Conservation (phyloP, 2,797 vertebrate genomes). For the Microhierax caerulescens region DNA sequence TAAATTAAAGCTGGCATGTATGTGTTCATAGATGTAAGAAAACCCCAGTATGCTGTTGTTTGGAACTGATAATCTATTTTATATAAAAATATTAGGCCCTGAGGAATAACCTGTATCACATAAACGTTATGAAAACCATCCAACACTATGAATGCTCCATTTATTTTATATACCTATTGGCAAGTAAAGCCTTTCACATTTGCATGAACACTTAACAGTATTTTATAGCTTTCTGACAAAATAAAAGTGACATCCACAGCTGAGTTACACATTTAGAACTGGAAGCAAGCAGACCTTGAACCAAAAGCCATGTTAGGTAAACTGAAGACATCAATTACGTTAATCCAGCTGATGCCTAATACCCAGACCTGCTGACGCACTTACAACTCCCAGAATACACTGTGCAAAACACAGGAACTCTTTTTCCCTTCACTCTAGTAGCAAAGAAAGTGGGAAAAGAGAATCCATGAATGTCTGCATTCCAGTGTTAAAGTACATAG, state of each 20-base stretch:
- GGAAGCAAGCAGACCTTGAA: slow-evolving; percentile 24
- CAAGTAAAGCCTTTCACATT: background rate
- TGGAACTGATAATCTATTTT: background rate
- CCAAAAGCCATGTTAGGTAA: slow-evolving; percentile 52
- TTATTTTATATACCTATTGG: slow-evolving; percentile 29
- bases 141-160: background rate
- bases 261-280: background rate
- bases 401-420: background rate
- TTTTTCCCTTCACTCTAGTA: background rate
- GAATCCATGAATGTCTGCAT: background rate
- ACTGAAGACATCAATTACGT: slow-evolving; percentile 51
- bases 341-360: slow-evolving; percentile 49
- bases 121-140: background rate
- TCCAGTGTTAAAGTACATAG: background rate
- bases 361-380: background rate
- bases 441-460: background rate
- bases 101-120: slow-evolving; percentile 2
- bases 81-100: background rate
- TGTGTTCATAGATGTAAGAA: background rate
- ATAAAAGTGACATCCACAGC: background rate
- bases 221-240: slow-evolving; percentile 27
- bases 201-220: background rate
- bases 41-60: background rate
- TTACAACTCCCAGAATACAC: background rate
- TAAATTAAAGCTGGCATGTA: slow-evolving; percentile 14